Evolutionary conservation across 2,888 invertebrate species (phyloP).

Genomic region (Actias luna): DNA sequence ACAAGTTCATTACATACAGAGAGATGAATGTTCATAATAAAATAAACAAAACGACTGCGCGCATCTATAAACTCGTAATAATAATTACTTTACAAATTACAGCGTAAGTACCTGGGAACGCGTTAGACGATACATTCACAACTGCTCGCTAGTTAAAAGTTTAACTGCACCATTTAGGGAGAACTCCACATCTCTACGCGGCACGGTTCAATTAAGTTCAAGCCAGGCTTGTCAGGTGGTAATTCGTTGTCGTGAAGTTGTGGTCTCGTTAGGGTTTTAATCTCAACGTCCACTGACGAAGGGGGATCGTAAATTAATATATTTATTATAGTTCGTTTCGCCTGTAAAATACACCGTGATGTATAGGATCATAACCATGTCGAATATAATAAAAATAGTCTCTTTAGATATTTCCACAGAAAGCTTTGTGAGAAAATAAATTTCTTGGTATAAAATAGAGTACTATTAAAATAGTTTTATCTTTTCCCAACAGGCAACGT

Average conservation of each 20-base stretch:
- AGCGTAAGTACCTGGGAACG: background rate
- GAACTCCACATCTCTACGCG: slow-evolving; percentile 30
- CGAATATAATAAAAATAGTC: background rate
- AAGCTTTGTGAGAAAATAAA: too few relatives aligned
- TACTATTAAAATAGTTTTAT: too few relatives aligned
- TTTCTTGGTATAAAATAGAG: too few relatives aligned
- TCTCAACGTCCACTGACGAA: background rate
- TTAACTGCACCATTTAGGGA: slow-evolving; percentile 20
- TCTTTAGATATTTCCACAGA: too few relatives aligned
- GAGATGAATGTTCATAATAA: background rate
- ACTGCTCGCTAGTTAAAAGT: slow-evolving; percentile 11
- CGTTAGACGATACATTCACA: slow-evolving; percentile 1
- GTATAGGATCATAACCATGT: background rate
- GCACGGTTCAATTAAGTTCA: slow-evolving; percentile 56
- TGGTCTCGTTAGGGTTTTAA: slow-evolving; percentile 46
- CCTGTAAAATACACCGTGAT: background rate
- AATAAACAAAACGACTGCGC: background rate
- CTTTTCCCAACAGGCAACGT: too few relatives aligned
- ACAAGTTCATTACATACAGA: background rate
- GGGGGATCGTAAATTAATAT: background rate
- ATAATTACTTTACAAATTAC: background rate
- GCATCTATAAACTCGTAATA: background rate
- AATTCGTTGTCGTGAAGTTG: slow-evolving; percentile 57
- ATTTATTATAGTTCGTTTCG: background rate
- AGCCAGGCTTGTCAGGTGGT: slow-evolving; percentile 46